Evolutionary conservation across 2,797 vertebrate genomes (phyloP), one percentile per base, ranked within the genome.

Genomic region (Leptatherina wallacei): DNA sequence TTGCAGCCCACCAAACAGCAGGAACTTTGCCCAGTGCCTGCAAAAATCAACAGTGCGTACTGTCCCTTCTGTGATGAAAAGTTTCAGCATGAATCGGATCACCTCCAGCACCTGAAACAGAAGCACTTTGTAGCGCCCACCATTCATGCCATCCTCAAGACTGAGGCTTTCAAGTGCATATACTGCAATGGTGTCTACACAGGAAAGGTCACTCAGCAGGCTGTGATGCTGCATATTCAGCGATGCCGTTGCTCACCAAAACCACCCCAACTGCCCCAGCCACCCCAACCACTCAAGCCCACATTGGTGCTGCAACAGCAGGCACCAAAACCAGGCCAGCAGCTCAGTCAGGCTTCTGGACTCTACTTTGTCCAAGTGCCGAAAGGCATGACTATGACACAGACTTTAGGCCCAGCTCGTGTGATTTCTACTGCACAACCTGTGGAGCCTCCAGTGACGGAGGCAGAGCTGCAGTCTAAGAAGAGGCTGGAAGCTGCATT

Each of bases 131-230:
- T 99, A 14, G 97, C 96, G 44, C 97, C 98, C 0, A 99, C 97
- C 0, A 95, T 99, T 18, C 98, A 99, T 20, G 97, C 97, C 0
- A 96, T 99, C 69, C 89, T 99, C 20, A 97, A 97, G 85, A 96
- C 96, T 0, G 97, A 98, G 4, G 97, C 97, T 6, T 99, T 97
- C 89, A 98, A 99, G 86, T 99, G 98, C 85, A 96, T 99, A 78
- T 97, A 99, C 93, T 99, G 98, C 87, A 97, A 97, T 0, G 98
- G 98, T 0, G 97, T 99, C 24, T 99, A 99, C 92, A 98, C 96
- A 0, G 98, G 97, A 35, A 99, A 96, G 66, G 97, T 97, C 90
- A 98, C 97, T 0, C 92, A 97, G 61, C 96, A 97, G 12, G 97
- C 98, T 0, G 97, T 99, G 8, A 95, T 96, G 80, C 94, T 99